Evolutionary conservation across 1,140 invertebrate genomes (phyloP).

Genomic region (Hyposmocoma kahamanoa): DNA sequence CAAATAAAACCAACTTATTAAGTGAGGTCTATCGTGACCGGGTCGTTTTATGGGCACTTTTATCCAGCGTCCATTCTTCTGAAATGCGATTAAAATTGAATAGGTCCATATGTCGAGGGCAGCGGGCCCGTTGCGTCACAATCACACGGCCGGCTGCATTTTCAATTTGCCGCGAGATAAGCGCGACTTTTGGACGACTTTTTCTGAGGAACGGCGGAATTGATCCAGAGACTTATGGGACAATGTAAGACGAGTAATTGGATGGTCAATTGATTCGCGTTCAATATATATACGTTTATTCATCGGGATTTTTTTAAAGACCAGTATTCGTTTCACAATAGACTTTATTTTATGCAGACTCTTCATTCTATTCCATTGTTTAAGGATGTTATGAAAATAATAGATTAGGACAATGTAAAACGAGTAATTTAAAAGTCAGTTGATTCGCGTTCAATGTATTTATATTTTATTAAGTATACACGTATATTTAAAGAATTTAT

Average conservation of each 20-base stretch:
- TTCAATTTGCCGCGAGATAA: slow-evolving; percentile 72
- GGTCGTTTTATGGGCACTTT: slow-evolving; percentile 62
- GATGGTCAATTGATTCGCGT: slow-evolving; percentile 56
- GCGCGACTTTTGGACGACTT: slow-evolving; percentile 60
- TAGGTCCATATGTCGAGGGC: slow-evolving; percentile 63
- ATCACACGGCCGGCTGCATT: slow-evolving; percentile 67
- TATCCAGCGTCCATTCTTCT: slow-evolving; percentile 68
- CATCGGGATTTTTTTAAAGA: too few relatives aligned
- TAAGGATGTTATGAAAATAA: too few relatives aligned
- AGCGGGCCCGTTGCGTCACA: slow-evolving; percentile 59
- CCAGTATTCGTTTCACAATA: too few relatives aligned
- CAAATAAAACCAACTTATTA: slow-evolving; percentile 66
- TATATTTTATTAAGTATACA: too few relatives aligned
- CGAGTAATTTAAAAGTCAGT: too few relatives aligned
- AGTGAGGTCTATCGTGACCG: slow-evolving; percentile 38
- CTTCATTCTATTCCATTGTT: too few relatives aligned
- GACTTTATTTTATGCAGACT: too few relatives aligned
- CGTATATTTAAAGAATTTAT: too few relatives aligned
- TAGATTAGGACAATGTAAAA: too few relatives aligned
- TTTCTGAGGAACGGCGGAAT: slow-evolving; percentile 64
- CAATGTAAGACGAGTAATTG: slow-evolving; percentile 42
- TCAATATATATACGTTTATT: too few relatives aligned
- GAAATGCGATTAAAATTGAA: slow-evolving; percentile 73
- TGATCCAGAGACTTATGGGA: slow-evolving; percentile 67
- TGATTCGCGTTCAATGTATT: too few relatives aligned